Base-by-base conservation (phyloP, 2,797 vertebrate genomes). In the Girardinus metallicus region DNA sequence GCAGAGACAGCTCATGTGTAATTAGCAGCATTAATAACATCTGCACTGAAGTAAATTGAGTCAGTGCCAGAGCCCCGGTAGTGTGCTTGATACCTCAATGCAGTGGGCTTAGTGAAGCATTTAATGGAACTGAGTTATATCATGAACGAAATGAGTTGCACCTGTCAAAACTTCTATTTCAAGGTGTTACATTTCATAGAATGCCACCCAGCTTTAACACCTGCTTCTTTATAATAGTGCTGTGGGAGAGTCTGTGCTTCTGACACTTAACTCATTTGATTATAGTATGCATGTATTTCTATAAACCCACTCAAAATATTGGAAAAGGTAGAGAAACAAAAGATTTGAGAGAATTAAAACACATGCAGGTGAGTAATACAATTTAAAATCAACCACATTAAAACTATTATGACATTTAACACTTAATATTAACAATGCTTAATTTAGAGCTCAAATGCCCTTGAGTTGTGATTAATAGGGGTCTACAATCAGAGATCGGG, bases 1-100 rank as follows among this genome's bases (percentile, higher is more conserved):
- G 76, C 78, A 80, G 80, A 72, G 34, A 77, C 57, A 47, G 66
- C 74, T 51, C 34, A 81, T 49, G 64, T 80, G 26, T 77, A 76
- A 87, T 84, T 75, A 84, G 66, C 62, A 68, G 51, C 31, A 79
- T 75, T 80, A 83, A 77, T 80, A 77, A 80, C 8, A 15, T 74
- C 57, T 70, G 46, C 49, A 81, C 72, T 74, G 13, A 55, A 3
- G 49, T 62, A n/a, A 64, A 49, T 34, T 79, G 72, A 85, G 64
- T 29, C 71, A 26, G 18, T 29, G 74, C 53, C 51, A 83, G 11
- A 74, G 44, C 0, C 29, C 34, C 26, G 62, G 11, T 46, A 26
- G 8, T 73, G 51, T 73, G 71, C 26, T 70, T 39, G 57, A 49
- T 64, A 8, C 47, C 11, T 75, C 73, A 77, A 53, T 75, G 26